phyloP scores from a whole-genome alignment of 23 tunicate species.

The Diplosoma virens region DNA sequence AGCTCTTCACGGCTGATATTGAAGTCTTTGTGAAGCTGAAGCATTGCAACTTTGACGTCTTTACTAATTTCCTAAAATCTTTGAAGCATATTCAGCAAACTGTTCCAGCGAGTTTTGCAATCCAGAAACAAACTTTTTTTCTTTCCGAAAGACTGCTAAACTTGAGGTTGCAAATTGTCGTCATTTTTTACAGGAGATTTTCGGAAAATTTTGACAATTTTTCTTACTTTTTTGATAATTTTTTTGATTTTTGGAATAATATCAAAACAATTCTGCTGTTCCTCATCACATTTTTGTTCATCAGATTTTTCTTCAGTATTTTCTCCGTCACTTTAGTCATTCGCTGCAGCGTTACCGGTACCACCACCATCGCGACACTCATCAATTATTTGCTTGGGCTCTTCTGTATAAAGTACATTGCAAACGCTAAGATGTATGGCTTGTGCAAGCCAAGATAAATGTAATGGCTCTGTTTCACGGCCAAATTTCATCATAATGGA shows the following conservation, averaged over 20 bases:
- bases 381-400: not conserved
- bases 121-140: not conserved
- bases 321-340: constrained; percentile 1
- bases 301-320: constrained; percentile 15
- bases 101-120: constrained; percentile 28
- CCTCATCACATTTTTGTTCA: too few relatives aligned
- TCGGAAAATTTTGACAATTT: not conserved
- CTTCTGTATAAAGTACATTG: not conserved
- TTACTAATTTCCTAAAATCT: constrained; percentile 1
- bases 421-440: constrained; percentile 10
- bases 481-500: constrained; percentile 5
- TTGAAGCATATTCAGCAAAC: constrained; percentile 20
- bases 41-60: not conserved
- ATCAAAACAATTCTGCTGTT: too few relatives aligned
- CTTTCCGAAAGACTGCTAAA: not conserved
- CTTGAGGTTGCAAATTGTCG: constrained; percentile 4
- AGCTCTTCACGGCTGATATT: not conserved
- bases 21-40: not conserved
- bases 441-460: constrained; percentile 2
- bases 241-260: too few relatives aligned
- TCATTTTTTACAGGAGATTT: constrained; percentile 12
- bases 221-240: not conserved
- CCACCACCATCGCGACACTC: not conserved
- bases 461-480: not conserved
- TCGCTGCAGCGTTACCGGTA: not conserved